Evolutionary conservation across 2,888 invertebrate species (phyloP).

Genomic region (Neoascia interrupta): DNA sequence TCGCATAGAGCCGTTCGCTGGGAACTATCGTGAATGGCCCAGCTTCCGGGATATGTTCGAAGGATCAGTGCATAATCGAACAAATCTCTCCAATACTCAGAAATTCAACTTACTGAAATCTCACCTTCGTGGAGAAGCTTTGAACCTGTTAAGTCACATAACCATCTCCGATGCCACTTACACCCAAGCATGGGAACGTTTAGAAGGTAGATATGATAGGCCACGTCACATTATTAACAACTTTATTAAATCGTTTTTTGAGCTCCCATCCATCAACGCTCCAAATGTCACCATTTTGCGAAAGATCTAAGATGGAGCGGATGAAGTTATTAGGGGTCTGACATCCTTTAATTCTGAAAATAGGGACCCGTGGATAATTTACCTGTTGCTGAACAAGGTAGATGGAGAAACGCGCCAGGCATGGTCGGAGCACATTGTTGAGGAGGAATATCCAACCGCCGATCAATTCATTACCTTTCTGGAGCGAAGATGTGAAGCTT

Average conservation of each 20-base stretch:
- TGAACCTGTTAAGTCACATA: constrained; percentile 9
- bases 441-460: too few relatives aligned
- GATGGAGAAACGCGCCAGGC: too few relatives aligned
- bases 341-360: too few relatives aligned
- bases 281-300: constrained; percentile 12
- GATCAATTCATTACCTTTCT: too few relatives aligned
- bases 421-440: too few relatives aligned
- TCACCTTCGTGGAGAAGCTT: neutral
- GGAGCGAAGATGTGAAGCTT: too few relatives aligned
- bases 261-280: neutral
- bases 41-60: neutral
- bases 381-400: too few relatives aligned
- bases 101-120: neutral
- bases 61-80: too few relatives aligned
- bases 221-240: neutral
- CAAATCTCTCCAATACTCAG: too few relatives aligned
- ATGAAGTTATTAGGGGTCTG: too few relatives aligned
- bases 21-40: neutral
- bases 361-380: too few relatives aligned
- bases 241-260: constrained; percentile 9
- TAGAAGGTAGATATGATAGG: neutral
- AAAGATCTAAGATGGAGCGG: constrained; percentile 30
- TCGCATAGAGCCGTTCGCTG: neutral
- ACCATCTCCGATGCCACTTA: neutral
- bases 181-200: neutral